Evolutionary conservation across 2,888 invertebrate species (phyloP), one percentile per base, ranked within the genome.

Genomic region (Nesidiocoris tenuis): DNA sequence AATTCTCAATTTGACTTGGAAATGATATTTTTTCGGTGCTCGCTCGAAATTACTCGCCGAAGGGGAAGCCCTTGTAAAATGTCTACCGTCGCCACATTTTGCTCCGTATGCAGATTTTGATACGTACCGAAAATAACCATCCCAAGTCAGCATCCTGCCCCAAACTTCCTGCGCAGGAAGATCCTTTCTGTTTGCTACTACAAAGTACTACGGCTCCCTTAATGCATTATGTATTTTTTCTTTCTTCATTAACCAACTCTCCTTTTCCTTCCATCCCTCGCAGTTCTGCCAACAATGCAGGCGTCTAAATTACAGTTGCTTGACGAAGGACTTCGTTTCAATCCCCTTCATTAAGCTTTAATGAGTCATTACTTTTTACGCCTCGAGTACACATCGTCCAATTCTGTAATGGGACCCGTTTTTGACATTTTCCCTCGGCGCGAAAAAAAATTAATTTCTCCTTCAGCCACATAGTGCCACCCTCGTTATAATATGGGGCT

Each of bases 341-440:
- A 70, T 70, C 70, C 59, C 39, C 70, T 70, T 70, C 70, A 70
- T 70, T 70, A 70, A 59, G 70, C 57, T 70, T 70, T 70, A 70
- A 70, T 70, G 70, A 59, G 57, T 70, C 70, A 70, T 70, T 70
- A 39, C 39, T 39, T 39, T 39, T 39, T 39, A 3, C 39, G 12
- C 5, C 39, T 39, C 5, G 39, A 12, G 39, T 39, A 39, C 39
- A 39, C 39, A 39, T 39, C 39, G 3, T 39, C 39, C 39, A 3
- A 12, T 39, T 12, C 39, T 39, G 3, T 39, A 39, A 39, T 39
- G 12, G 39, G 39, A 39, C 5, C 39, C 39, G 39, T 3, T 39
- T 39, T 39, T 39, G 3, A 12, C 3, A 3, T 7, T 39, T 39
- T 39, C 12, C 39, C 12, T 12, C 39, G 39, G 5, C 39, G 39